These are phyloP conservation scores for Leptogaster cylindrica DNA, from an alignment of 2,888 invertebrate species.

Conservation along the genomic window DNA sequence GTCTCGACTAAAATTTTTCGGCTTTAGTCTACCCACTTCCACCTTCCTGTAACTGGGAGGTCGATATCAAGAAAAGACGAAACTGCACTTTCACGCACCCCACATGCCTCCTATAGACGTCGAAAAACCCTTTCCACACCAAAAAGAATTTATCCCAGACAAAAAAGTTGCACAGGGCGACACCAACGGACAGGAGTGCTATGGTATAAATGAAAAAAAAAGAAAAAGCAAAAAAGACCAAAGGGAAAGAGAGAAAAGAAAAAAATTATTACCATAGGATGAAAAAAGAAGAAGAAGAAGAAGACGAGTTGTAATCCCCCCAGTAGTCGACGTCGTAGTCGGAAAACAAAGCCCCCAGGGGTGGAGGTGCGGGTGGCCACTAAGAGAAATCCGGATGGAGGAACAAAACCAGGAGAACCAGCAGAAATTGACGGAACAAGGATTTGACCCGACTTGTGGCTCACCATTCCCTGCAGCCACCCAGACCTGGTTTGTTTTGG, in stretches of 20 bases:
- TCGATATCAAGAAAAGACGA: constrained; percentile 33
- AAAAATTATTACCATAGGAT: not conserved
- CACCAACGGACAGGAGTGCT: not conserved
- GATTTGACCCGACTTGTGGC: constrained; percentile 9
- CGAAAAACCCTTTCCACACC: constrained; percentile 9
- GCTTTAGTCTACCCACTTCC: constrained; percentile 33
- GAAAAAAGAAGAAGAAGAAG: constrained; percentile 10
- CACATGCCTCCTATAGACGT: not conserved
- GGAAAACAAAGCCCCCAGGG: constrained; percentile 23
- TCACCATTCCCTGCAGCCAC: not conserved
- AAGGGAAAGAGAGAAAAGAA: not conserved
- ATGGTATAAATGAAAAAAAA: not conserved
- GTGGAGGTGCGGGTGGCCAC: not conserved
- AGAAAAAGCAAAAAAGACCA: constrained; percentile 3
- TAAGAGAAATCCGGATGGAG: not conserved
- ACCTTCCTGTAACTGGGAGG: constrained; percentile 15
- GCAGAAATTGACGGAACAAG: constrained; percentile 8
- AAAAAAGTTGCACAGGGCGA: constrained; percentile 10
- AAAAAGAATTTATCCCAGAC: constrained; percentile 17
- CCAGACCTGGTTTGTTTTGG: constrained; percentile 8
- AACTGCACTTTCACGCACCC: constrained; percentile 21
- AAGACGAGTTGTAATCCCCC: no score
- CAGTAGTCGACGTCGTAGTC: not conserved
- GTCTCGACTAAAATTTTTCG: constrained; percentile 37
- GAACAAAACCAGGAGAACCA: not conserved